These are phyloP conservation scores for Geopemphigus sp. DNA, from an alignment of 1,140 invertebrate species.

Conservation along the genomic window DNA sequence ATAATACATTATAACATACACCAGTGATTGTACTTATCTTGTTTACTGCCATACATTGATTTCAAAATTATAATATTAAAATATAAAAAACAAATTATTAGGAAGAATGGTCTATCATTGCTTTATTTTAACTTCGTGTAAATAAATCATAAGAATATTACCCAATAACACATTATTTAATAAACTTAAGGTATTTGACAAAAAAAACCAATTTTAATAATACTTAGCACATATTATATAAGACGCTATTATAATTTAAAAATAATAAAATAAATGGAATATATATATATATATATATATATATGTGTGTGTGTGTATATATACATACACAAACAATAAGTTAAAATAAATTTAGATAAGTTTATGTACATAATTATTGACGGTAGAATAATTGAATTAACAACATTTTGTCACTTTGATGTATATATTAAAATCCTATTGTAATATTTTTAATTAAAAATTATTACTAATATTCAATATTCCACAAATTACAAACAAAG, in stretches of 20 bases:
- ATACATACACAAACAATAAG: neutral
- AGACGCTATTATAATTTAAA: neutral
- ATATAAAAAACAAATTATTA: neutral
- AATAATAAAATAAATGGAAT: neutral
- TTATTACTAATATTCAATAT: conserved; percentile 13
- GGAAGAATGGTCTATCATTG: neutral
- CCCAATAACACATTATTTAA: neutral
- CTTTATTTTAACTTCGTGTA: too few relatives aligned
- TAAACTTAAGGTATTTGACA: conserved; percentile 7
- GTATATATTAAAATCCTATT: neutral
- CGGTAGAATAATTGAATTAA: neutral
- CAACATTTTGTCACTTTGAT: neutral
- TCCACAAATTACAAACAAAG: too few relatives aligned
- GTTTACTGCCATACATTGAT: neutral
- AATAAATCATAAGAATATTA: neutral
- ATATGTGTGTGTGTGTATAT: too few relatives aligned
- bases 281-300: too few relatives aligned
- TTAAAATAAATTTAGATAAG: conserved; percentile 7
- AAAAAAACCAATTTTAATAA: conserved; percentile 11
- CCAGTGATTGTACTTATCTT: neutral
- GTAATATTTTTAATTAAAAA: neutral
- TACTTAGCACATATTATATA: conserved; percentile 1
- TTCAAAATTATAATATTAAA: neutral
- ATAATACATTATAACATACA: neutral
- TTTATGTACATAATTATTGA: conserved; percentile 8